Base-by-base conservation (phyloP, 2,113 vertebrate genomes). In the Capreolus pygargus region DNA sequence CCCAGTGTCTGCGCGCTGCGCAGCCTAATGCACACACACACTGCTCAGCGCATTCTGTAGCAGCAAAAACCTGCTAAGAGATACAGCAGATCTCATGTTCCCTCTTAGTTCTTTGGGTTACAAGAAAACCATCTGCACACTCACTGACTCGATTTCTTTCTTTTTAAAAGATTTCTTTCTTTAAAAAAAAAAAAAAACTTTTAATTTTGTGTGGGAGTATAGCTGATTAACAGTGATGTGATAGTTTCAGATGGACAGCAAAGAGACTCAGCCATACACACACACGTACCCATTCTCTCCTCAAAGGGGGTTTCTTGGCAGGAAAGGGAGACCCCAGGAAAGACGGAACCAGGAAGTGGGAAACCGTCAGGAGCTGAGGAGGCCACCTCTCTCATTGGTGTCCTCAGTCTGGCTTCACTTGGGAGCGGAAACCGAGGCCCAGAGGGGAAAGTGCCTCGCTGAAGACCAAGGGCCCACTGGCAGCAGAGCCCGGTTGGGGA, bases 1-100 rank as follows among this genome's bases (percentile, higher is more conserved):
- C 33, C 50, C 50, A 2, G 5, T 1, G 43, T 13, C 21, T 2
- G 39, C 3, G 28, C 47, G 0, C 50, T 7, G 2, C 28, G 17
- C 25, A 25, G 47, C 87, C 87, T 14, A 12, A 12, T 45, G 25
- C 79, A 9, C 0, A 0, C 0, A 1, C 25, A 9, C 39, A 13
- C 61, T 10, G 1, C 21, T 11, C 15, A 7, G 14, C 52, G n/a
- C 54, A 2, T 23, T 50, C 13, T 4, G 36, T 7, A 27, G 17
- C 30, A 2, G 9, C 67, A 28, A 6, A 84, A 10, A 0, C 15
- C 21, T 25, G 55, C 47, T 23, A 12, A 21, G 45, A 45, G 57
- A 17, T 3, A 55, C 6, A 28, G 17, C 36, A 13, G 58, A 33
- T 30, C 57, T 81, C 23, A 1, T 2, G 9, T 45, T 64, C 10